Conservation (phyloP, 2,888 invertebrate genomes). For the Bruchidius siliquastri region DNA sequence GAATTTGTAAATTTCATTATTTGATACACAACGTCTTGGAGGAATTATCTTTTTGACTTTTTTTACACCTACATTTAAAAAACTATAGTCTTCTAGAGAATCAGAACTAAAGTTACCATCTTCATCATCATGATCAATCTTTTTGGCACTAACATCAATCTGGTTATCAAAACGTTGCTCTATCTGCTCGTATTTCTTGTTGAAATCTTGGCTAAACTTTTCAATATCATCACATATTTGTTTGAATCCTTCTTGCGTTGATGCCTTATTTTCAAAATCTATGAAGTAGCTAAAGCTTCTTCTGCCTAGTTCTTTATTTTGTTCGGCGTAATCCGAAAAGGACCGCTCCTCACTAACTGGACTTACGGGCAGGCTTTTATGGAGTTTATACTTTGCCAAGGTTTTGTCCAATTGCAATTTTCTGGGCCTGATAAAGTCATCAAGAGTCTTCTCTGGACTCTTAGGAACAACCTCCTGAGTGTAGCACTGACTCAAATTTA, state of each 20-base stretch:
- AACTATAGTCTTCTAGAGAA: slow-evolving; percentile 68
- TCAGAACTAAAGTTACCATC: slow-evolving; percentile 75
- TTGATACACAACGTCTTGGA: slow-evolving; percentile 68
- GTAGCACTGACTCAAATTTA: slow-evolving; percentile 24
- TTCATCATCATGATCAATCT: slow-evolving; percentile 49
- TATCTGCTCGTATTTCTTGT: slow-evolving; percentile 38
- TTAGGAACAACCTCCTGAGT: slow-evolving; percentile 21
- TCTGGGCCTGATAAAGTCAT: slow-evolving; percentile 37
- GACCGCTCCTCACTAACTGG: slow-evolving; percentile 71
- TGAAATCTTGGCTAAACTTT: slow-evolving; percentile 43
- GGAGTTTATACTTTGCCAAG: slow-evolving; percentile 42
- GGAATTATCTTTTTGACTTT: slow-evolving; percentile 48
- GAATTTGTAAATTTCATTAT: slow-evolving; percentile 66
- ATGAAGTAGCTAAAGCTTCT: slow-evolving; percentile 64
- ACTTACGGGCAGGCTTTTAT: slow-evolving; percentile 76
- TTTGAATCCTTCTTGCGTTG: slow-evolving; percentile 40
- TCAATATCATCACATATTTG: slow-evolving; percentile 46
- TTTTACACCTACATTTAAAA: slow-evolving; percentile 36
- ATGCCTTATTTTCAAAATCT: slow-evolving; percentile 53
- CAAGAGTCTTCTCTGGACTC: slow-evolving; percentile 34
- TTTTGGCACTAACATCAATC: slow-evolving; percentile 14
- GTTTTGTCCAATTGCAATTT: slow-evolving; percentile 43
- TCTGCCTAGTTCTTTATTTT: slow-evolving; percentile 34
- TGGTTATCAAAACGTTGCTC: slow-evolving; percentile 31
- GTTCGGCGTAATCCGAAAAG: slow-evolving; percentile 41